These are phyloP conservation scores for Enteromius mattozi DNA, from an alignment of 2,797 vertebrate genomes.

Conservation along the genomic window DNA sequence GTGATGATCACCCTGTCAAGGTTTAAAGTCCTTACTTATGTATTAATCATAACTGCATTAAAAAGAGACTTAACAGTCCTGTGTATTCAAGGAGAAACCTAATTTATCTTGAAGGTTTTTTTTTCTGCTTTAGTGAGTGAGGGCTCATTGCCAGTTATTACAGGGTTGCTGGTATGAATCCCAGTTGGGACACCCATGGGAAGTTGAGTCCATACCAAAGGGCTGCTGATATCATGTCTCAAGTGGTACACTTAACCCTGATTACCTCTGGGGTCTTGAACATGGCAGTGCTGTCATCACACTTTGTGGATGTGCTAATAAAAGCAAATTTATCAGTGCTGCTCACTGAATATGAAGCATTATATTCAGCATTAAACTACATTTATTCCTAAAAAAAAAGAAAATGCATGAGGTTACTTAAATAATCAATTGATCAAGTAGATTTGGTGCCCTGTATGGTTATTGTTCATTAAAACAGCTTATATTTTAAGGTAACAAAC, in stretches of 20 bases:
- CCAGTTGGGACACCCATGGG: background rate
- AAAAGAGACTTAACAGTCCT: background rate
- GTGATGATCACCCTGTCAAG: too few relatives aligned
- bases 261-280: constrained; percentile 16
- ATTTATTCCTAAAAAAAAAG: background rate
- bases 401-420: background rate
- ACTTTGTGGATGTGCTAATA: background rate
- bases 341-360: background rate
- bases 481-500: background rate
- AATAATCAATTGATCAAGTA: background rate
- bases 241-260: constrained; percentile 14
- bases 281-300: background rate
- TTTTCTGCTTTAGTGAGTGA: background rate
- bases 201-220: background rate
- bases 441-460: background rate
- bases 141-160: background rate
- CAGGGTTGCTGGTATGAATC: constrained; percentile 21
- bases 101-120: background rate
- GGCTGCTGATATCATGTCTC: constrained; percentile 15
- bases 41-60: background rate
- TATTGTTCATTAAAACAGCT: background rate
- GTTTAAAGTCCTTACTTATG: background rate
- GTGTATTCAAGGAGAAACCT: background rate
- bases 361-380: background rate
- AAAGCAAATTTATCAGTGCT: background rate